Conservation (phyloP, 2,888 invertebrate genomes). For the Selenia dentaria region DNA sequence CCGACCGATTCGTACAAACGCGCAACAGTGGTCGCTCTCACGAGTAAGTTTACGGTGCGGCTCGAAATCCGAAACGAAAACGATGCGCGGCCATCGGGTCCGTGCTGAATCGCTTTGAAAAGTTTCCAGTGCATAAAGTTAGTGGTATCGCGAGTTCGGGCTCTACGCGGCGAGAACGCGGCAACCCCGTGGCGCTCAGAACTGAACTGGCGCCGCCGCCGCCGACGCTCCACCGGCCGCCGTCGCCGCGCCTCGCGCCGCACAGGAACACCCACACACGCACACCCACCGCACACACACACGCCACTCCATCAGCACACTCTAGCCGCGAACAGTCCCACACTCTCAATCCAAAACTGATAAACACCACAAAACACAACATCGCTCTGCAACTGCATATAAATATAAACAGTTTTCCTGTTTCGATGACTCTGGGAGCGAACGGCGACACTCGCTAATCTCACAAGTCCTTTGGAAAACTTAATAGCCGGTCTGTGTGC, state of each 20-base stretch:
- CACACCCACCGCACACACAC: constrained; percentile 44
- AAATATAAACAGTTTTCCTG: constrained; percentile 55
- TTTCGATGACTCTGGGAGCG: constrained; percentile 36
- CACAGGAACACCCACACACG: constrained; percentile 68
- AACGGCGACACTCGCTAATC: constrained; percentile 5
- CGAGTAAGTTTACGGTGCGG: constrained; percentile 51
- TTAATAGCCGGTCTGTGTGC: constrained; percentile 16
- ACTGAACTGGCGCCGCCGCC: constrained; percentile 63
- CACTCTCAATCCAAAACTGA: constrained; percentile 60
- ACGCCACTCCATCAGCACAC: constrained; percentile 41
- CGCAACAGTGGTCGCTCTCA: constrained; percentile 59
- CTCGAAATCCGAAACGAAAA: constrained; percentile 54
- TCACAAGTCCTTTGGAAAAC: constrained; percentile 20
- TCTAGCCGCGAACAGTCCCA: constrained; percentile 39
- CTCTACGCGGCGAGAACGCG: constrained; percentile 66
- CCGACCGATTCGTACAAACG: constrained; percentile 66
- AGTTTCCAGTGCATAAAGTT: constrained; percentile 83
- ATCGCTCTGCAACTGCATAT: constrained; percentile 65
- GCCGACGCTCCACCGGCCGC: constrained; percentile 41
- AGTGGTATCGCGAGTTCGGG: constrained; percentile 70
- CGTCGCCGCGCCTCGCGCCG: constrained; percentile 62
- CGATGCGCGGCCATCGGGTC: constrained; percentile 53
- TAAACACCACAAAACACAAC: constrained; percentile 77
- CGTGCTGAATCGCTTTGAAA: constrained; percentile 69
- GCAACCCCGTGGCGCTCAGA: constrained; percentile 73